Evolutionary conservation across 2,888 invertebrate species (phyloP), one percentile per base, ranked within the genome.

Genomic region (Phalangium opilio): DNA sequence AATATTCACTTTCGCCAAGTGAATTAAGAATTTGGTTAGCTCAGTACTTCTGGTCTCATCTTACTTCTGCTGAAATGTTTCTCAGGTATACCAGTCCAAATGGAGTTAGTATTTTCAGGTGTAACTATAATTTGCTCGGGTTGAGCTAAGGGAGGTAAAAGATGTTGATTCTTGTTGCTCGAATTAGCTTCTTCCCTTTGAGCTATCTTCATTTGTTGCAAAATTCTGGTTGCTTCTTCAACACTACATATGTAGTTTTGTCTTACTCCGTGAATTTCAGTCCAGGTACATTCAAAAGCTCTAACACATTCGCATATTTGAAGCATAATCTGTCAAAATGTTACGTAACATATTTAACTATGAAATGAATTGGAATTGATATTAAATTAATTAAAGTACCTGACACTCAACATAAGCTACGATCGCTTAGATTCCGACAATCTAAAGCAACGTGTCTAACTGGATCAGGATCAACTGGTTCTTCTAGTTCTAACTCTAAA

Each of bases 321-420:
- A 2, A 56, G 34, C 53, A 57, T 55, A 10, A 56, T 50, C 53
- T 53, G 35, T n/a, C n/a, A 43, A 21, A 47, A 40, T n/a, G n/a
- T n/a, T n/a, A n/a, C n/a, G n/a, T n/a, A n/a, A n/a, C n/a, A n/a
- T n/a, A n/a, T n/a, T n/a, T n/a, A n/a, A n/a, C n/a, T n/a, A n/a
- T n/a, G n/a, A n/a, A n/a, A n/a, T n/a, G n/a, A n/a, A n/a, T n/a
- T n/a, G n/a, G n/a, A n/a, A n/a, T n/a, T n/a, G n/a, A n/a, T 12
- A 34, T 34, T 14, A 34, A 3, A 2, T 34, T 41, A 41, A 41
- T 3, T 20, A 14, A 15, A 33, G 17, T 40, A 82, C 82, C 75
- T 85, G 81, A 61, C 86, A 86, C 69, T 89, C 89, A 40, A 83
- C 82, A 64, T 81, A 81, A 17, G 87, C 89, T 21, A 84, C 77